Evolutionary conservation across 2,888 invertebrate species (phyloP).

Genomic region (Epinotia demarniana): DNA sequence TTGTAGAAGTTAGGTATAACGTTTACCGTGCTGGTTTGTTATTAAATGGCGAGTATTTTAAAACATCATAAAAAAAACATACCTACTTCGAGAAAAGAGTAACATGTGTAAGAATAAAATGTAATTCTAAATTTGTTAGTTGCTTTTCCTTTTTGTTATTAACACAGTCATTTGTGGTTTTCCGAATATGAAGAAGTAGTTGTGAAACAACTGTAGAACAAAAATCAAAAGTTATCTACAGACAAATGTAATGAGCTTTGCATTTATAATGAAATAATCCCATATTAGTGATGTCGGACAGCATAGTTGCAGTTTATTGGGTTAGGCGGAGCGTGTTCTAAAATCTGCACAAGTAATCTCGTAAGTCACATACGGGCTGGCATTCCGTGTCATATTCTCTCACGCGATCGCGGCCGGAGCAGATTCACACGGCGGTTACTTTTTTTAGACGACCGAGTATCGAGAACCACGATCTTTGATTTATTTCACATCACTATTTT

Average conservation of each 20-base stretch:
- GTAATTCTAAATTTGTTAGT: background rate
- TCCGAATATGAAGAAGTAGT: background rate
- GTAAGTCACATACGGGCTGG: constrained; percentile 62
- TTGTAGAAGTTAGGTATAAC: background rate
- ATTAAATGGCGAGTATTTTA: background rate
- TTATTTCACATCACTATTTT: constrained; percentile 83
- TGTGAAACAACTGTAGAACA: constrained; percentile 6
- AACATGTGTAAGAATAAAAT: background rate
- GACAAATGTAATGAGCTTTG: constrained; percentile 27
- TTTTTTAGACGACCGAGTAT: constrained; percentile 70
- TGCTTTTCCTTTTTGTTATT: background rate
- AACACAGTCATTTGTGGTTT: background rate
- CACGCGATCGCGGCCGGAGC: constrained; percentile 71
- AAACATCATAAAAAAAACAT: background rate
- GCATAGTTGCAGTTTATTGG: constrained; percentile 55
- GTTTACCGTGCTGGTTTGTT: background rate
- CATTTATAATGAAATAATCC: constrained; percentile 40
- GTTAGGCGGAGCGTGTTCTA: constrained; percentile 49
- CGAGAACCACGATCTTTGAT: constrained; percentile 76
- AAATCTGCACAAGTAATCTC: constrained; percentile 59
- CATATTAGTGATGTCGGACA: constrained; percentile 50
- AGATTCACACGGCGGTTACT: constrained; percentile 78
- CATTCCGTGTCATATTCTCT: constrained; percentile 72
- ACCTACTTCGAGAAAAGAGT: background rate
- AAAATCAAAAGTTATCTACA: constrained; percentile 24